A percentile compares a stretch with the other conserved stretches of the same genome.
Evolutionary conservation across 2,888 invertebrate genomes (phyloP).

Genomic region (Lepidocyrtoides sp.): DNA sequence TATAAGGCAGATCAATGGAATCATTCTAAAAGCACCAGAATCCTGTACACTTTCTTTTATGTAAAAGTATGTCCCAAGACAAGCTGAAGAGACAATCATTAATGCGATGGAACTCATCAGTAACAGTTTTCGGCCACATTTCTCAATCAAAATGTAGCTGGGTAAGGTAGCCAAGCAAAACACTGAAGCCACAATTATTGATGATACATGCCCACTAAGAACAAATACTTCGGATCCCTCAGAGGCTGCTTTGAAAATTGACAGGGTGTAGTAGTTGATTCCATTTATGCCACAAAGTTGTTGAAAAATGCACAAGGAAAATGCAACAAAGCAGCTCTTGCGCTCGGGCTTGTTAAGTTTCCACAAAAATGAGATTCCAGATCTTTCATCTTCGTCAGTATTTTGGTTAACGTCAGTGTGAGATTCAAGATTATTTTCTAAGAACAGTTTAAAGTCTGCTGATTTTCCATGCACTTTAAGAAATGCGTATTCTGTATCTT

Average conservation of each 20-base stretch:
- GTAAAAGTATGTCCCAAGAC: slow-evolving; percentile 82
- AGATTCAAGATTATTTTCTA: slow-evolving; percentile 54
- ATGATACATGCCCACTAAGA: slow-evolving; percentile 80
- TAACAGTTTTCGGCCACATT: slow-evolving; percentile 81
- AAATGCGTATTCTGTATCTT: slow-evolving; percentile 79
- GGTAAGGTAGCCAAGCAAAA: slow-evolving; percentile 81
- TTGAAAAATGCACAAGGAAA: slow-evolving; percentile 82
- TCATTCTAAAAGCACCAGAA: slow-evolving; percentile 68
- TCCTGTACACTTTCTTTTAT: slow-evolving; percentile 71
- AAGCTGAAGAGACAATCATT: slow-evolving; percentile 74
- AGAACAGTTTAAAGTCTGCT: slow-evolving; percentile 66
- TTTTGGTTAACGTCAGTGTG: slow-evolving; percentile 78
- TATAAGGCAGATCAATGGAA: slow-evolving; percentile 80
- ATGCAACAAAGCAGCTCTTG: slow-evolving; percentile 80
- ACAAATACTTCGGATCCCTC: slow-evolving; percentile 67
- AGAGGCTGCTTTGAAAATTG: slow-evolving; percentile 81
- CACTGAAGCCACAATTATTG: slow-evolving; percentile 81
- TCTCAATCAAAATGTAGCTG: slow-evolving; percentile 82
- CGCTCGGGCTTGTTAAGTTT: slow-evolving; percentile 70
- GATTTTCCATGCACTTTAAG: slow-evolving; percentile 78
- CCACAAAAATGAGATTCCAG: slow-evolving; percentile 65
- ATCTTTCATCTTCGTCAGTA: slow-evolving; percentile 42
- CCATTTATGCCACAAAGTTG: slow-evolving; percentile 83
- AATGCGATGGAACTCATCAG: slow-evolving; percentile 75
- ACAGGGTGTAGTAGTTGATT: slow-evolving; percentile 83